A percentile compares a stretch with the other conserved stretches of the same genome.
These are phyloP conservation scores for Euwallacea similis DNA, from an alignment of 1,140 invertebrate species.

Conservation along the genomic window DNA sequence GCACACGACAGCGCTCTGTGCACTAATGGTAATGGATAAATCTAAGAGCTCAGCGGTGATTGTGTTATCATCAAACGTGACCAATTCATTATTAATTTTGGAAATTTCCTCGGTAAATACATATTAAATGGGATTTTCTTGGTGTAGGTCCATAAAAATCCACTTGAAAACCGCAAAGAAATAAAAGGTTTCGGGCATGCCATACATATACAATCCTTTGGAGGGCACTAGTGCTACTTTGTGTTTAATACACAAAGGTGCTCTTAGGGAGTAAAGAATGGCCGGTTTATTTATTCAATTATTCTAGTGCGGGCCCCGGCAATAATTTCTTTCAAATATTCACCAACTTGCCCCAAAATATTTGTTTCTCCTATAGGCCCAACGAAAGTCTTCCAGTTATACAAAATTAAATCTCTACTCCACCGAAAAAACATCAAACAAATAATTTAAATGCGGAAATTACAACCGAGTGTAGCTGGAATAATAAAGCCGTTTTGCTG, in stretches of 20 bases:
- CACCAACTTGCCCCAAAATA: constrained; percentile 7
- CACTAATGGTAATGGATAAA: constrained; percentile 42
- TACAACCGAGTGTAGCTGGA: constrained; percentile 22
- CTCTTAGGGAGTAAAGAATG: constrained; percentile 24
- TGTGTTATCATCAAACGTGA: constrained; percentile 9
- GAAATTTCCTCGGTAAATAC: not conserved
- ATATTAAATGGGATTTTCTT: not conserved
- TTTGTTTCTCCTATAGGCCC: not conserved
- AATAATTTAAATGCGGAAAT: constrained; percentile 28
- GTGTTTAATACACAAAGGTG: constrained; percentile 28
- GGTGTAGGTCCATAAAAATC: not conserved
- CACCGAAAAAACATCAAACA: constrained; percentile 5
- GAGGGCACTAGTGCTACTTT: constrained; percentile 22
- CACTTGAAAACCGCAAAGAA: constrained; percentile 1
- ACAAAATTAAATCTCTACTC: too few species aligned
- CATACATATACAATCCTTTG: constrained; percentile 20
- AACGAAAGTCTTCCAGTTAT: too few species aligned
- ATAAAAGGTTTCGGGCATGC: constrained; percentile 24
- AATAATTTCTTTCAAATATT: constrained; percentile 28
- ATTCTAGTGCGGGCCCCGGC: constrained; percentile 20
- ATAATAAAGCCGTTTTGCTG: constrained; percentile 22
- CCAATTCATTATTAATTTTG: too few species aligned
- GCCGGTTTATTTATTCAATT: constrained; percentile 30
- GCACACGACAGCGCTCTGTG: constrained; percentile 31
- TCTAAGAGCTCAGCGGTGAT: constrained; percentile 23